These are phyloP conservation scores for Echinometra lucunter DNA, from an alignment of 53 echinoderm and acorn worm genomes.

Conservation along the genomic window DNA sequence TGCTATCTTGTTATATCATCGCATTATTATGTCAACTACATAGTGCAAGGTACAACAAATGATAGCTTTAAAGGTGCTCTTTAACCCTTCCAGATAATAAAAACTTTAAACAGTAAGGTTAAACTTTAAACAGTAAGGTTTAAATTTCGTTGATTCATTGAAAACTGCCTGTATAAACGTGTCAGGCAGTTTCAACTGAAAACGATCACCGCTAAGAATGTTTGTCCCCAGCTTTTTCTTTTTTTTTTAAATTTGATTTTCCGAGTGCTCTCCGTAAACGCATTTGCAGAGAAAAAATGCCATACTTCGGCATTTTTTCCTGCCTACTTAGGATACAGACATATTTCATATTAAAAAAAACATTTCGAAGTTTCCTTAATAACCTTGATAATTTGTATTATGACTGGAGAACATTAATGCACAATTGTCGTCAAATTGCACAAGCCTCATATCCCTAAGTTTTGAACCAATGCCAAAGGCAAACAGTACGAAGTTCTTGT, in stretches of 20 bases:
- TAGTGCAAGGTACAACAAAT: background rate
- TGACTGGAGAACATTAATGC: background rate
- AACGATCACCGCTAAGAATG: background rate
- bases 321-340: too few species aligned
- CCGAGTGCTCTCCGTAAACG: background rate
- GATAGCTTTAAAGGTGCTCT: background rate
- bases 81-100: background rate
- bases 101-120: too few species aligned
- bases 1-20: slow-evolving; percentile 26
- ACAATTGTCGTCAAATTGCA: background rate
- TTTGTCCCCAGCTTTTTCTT: background rate
- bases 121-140: background rate
- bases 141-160: background rate
- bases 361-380: background rate
- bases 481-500: slow-evolving; percentile 24
- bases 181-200: background rate
- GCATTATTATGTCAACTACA: background rate
- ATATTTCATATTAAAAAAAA: too few species aligned
- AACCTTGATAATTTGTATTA: background rate
- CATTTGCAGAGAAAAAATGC: background rate
- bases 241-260: background rate
- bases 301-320: too few species aligned
- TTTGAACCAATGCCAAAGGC: background rate
- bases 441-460: background rate
- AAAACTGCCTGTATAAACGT: background rate